Evolutionary conservation across 2,113 vertebrate genomes (phyloP).

Genomic region (Bubalus kerabau): DNA sequence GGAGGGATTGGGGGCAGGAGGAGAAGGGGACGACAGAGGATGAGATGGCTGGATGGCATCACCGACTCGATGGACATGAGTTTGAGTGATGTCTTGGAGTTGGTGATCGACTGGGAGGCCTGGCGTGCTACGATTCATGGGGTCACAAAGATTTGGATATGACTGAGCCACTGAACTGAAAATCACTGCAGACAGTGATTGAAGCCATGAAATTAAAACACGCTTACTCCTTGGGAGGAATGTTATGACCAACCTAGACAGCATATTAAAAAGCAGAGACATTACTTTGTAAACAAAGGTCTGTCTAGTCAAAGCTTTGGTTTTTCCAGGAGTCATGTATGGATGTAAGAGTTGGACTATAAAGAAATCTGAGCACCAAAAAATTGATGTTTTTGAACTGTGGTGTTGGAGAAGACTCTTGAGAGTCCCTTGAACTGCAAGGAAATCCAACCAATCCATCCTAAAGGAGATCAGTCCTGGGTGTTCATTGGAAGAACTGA

Average conservation of each 20-base stretch:
- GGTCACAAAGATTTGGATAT: too few species aligned
- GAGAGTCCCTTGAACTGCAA: background rate
- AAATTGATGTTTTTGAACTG: background rate
- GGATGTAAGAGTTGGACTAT: rapidly evolving
- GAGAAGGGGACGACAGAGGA: too few species aligned
- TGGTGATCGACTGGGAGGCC: too few species aligned
- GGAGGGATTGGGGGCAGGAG: too few species aligned
- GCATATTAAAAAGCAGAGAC: background rate
- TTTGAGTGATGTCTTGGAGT: too few species aligned
- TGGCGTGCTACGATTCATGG: too few species aligned
- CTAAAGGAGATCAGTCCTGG: background rate
- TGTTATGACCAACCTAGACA: background rate
- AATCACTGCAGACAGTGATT: too few species aligned
- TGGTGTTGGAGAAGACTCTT: background rate
- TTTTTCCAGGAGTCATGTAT: background rate
- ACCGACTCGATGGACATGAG: too few species aligned
- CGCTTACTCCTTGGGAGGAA: background rate
- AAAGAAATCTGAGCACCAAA: background rate
- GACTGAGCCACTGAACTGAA: too few species aligned
- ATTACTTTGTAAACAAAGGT: background rate
- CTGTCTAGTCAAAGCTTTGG: background rate
- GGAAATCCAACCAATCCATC: background rate
- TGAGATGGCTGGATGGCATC: too few species aligned
- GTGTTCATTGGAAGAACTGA: background rate
- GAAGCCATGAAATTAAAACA: background rate